A percentile compares a stretch with the other conserved stretches of the same genome.
Conservation (phyloP, 2,888 invertebrate genomes). For the Tridacna crocea region DNA sequence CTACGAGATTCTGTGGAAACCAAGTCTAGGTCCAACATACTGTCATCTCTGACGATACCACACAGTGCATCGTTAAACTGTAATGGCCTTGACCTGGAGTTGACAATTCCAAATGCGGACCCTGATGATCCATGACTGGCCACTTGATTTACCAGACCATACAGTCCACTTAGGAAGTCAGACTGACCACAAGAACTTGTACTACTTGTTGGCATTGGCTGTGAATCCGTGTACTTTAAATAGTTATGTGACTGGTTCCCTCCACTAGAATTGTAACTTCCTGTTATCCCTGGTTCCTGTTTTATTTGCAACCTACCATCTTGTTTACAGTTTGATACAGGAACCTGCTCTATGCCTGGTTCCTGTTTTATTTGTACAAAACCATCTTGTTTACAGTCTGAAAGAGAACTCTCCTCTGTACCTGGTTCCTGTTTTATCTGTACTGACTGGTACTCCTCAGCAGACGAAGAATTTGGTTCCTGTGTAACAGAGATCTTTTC, state of each 20-base stretch:
- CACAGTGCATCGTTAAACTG: constrained; percentile 62
- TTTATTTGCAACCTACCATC: constrained; percentile 34
- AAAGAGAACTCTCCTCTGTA: neutral
- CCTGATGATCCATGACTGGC: constrained; percentile 28
- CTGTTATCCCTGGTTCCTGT: constrained; percentile 52
- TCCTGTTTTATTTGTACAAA: constrained; percentile 16
- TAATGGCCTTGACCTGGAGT: constrained; percentile 37
- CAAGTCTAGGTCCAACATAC: constrained; percentile 23
- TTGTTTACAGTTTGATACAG: neutral
- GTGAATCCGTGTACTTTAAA: constrained; percentile 39
- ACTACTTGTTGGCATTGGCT: constrained; percentile 6
- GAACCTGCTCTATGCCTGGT: neutral
- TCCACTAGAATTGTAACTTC: constrained; percentile 10
- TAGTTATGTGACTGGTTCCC: constrained; percentile 32
- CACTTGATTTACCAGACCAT: constrained; percentile 56
- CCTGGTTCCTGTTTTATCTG: constrained; percentile 54
- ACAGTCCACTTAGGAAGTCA: constrained; percentile 54
- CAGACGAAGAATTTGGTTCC: neutral
- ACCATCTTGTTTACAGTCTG: neutral
- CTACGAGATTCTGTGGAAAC: neutral
- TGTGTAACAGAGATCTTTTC: neutral
- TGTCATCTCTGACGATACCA: constrained; percentile 53
- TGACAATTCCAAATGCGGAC: constrained; percentile 51
- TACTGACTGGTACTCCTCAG: neutral
- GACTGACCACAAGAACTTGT: constrained; percentile 35